Conservation (phyloP, 2,888 invertebrate species). For the Chironomus tentans region DNA sequence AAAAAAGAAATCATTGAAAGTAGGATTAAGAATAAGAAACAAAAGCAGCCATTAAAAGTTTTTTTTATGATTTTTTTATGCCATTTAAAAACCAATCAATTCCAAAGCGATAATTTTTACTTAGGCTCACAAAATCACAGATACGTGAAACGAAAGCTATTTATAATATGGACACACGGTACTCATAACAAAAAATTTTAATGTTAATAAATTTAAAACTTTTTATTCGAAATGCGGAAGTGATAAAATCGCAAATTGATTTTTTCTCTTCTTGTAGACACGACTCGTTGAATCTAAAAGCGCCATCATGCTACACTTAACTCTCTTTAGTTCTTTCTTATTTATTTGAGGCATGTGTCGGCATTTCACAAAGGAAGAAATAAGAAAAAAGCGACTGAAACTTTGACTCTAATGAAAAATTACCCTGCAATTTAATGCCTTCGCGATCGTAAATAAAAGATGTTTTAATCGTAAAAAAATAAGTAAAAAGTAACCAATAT, state of each 20-base stretch:
- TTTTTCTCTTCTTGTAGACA: not conserved
- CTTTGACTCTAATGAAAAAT: slow-evolving; percentile 1
- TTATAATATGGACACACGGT: not conserved
- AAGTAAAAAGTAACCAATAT: not conserved
- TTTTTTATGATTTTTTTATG: not conserved
- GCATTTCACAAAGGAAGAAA: not conserved
- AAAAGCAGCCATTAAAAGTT: too few species aligned
- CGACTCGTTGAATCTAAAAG: not conserved
- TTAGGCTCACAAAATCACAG: not conserved
- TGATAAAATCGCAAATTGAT: slow-evolving; percentile 8
- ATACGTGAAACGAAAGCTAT: not conserved
- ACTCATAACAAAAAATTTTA: not conserved
- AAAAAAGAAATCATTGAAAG: too few species aligned
- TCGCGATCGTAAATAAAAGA: not conserved
- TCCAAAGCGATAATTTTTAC: not conserved
- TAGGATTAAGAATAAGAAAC: too few species aligned
- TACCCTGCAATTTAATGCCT: slow-evolving; percentile 10
- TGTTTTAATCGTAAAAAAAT: not conserved
- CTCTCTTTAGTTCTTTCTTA: not conserved
- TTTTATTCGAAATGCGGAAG: not conserved
- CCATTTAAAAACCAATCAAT: not conserved
- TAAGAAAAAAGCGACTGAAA: not conserved
- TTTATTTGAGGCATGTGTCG: not conserved
- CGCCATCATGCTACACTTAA: not conserved
- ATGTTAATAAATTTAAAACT: not conserved